phyloP scores from a whole-genome alignment of 2,797 vertebrate genomes.

The Uromys caudimaculatus region DNA sequence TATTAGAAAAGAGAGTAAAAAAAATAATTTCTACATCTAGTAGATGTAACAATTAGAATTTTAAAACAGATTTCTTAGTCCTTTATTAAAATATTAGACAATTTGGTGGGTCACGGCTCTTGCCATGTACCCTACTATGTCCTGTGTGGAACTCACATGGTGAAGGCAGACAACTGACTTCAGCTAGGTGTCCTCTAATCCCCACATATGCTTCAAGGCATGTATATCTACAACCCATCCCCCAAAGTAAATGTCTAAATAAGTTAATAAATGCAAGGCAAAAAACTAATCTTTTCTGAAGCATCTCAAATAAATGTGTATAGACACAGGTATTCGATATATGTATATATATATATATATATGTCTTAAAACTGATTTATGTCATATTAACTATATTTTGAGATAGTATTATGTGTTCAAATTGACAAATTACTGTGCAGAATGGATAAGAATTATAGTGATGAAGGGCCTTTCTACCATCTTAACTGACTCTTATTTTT shows the following conservation, averaged over 20 bases:
- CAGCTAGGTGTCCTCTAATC: neutral
- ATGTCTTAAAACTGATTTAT: conserved; percentile 12
- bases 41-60: conserved; percentile 33
- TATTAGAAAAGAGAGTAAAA: neutral
- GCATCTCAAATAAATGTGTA: neutral
- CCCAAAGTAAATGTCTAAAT: neutral
- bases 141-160: too few species aligned
- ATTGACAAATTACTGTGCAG: neutral
- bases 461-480: neutral
- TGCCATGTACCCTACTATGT: neutral
- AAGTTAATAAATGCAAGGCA: neutral
- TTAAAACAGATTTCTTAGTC: conserved; percentile 1
- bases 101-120: neutral
- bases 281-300: neutral
- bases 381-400: conserved; percentile 8
- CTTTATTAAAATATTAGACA: neutral
- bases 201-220: neutral
- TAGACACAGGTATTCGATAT: neutral
- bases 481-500: conserved; percentile 57
- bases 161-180: neutral
- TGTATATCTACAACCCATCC: neutral
- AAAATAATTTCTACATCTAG: neutral
- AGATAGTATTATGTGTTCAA: neutral
- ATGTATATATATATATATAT: neutral
- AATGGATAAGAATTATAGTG: neutral